Percentiles rank a stretch among this genome's conserved stretches.
Evolutionary conservation across 2,888 invertebrate species (phyloP).

Genomic region (Scotopteryx bipunctaria): DNA sequence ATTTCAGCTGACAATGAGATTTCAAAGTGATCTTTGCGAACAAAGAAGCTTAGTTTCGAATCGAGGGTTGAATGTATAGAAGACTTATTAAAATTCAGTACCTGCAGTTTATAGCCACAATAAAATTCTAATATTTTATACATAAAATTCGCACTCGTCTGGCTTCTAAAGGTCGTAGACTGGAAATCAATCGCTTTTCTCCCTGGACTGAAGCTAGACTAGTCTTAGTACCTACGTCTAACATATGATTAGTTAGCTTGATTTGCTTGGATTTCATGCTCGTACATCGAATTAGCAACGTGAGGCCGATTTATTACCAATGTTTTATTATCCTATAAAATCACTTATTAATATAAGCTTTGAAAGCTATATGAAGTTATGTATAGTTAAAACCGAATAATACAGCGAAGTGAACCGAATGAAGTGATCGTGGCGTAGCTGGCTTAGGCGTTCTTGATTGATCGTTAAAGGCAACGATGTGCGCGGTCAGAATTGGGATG

Average conservation of each 20-base stretch:
- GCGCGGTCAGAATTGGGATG: no score
- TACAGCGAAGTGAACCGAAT: no score
- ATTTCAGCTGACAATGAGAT: slow-evolving; percentile 14
- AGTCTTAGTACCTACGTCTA: background rate
- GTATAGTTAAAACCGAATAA: no score
- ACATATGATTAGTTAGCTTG: background rate
- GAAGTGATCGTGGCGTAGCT: no score
- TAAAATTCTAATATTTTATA: slow-evolving; percentile 35
- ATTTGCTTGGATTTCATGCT: background rate
- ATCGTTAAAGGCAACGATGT: no score
- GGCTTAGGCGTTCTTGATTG: no score
- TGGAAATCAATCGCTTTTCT: slow-evolving; percentile 33
- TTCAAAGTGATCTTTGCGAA: slow-evolving; percentile 5
- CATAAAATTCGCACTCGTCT: slow-evolving; percentile 35
- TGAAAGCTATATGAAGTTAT: no score
- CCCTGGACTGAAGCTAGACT: slow-evolving; percentile 15
- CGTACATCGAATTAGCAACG: no score
- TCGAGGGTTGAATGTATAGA: slow-evolving; percentile 25
- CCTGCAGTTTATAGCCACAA: slow-evolving; percentile 35
- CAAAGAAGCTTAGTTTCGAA: slow-evolving; percentile 17
- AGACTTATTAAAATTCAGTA: slow-evolving; percentile 35
- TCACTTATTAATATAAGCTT: no score
- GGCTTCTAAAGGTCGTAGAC: slow-evolving; percentile 33
- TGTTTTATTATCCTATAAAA: no score
- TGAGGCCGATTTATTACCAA: no score